These are phyloP conservation scores for Coenonympha arcania DNA, from an alignment of 2,888 invertebrate species.

Conservation along the genomic window DNA sequence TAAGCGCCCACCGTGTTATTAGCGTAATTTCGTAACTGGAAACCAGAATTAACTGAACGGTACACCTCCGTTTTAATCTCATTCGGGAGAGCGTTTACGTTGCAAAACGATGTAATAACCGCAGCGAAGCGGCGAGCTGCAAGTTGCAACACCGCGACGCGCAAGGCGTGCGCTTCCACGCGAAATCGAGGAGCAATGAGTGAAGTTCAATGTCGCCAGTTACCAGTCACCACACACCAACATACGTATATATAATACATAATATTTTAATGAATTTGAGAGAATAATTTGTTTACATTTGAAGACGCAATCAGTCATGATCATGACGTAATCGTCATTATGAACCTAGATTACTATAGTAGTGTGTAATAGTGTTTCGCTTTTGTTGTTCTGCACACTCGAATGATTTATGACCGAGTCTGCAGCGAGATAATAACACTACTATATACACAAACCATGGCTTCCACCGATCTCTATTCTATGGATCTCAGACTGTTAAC, in stretches of 20 bases:
- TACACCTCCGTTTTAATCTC: slow-evolving; percentile 4
- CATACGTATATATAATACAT: too few species aligned
- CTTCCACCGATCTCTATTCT: too few species aligned
- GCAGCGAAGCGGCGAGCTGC: slow-evolving; percentile 2
- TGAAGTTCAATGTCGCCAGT: slow-evolving; percentile 39
- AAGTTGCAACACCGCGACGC: slow-evolving; percentile 9
- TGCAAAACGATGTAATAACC: slow-evolving; percentile 18
- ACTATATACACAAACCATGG: too few species aligned
- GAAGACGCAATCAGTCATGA: background rate
- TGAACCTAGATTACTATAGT: too few species aligned
- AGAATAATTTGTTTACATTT: slow-evolving; percentile 1
- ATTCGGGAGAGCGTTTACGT: slow-evolving; percentile 15
- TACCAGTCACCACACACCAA: too few species aligned
- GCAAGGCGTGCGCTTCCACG: slow-evolving; percentile 11
- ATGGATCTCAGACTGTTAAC: too few species aligned
- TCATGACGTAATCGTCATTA: background rate
- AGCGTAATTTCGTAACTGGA: slow-evolving; percentile 9
- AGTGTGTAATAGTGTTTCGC: too few species aligned
- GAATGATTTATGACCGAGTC: too few species aligned
- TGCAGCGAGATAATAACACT: too few species aligned
- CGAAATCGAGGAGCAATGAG: slow-evolving; percentile 26
- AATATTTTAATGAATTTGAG: background rate
- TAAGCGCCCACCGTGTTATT: background rate
- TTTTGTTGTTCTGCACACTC: too few species aligned
- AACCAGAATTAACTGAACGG: slow-evolving; percentile 11